Base-by-base conservation (phyloP, 2,113 vertebrate genomes). In the Chrysochloris asiatica region DNA sequence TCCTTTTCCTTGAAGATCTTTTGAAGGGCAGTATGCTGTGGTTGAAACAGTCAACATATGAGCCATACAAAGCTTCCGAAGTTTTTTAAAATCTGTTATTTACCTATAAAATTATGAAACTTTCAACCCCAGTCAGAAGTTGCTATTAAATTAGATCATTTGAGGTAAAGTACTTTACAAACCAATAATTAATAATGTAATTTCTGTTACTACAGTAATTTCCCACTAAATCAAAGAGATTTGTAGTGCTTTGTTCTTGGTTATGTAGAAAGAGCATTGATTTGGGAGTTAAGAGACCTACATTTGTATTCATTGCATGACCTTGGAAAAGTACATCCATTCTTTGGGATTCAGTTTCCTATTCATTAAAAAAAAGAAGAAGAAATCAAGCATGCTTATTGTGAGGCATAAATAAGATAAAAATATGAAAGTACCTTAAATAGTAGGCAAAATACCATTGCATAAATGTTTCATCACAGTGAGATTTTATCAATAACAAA, bases 371-470 rank as follows among this genome's bases (percentile, higher is more conserved):
- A 89, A 83, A 50, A 59, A 33, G 19, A 89, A 83, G 41, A 59
- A 33, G 19, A 36, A 75, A 47, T 21, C 52, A 43, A 73, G 3
- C 38, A 82, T 89, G n/a, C 36, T 82, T 90, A 81, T 69, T 82
- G 19, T 94, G 45, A 94, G 38, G 19, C 86, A 91, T 86, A 92
- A 94, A 43, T 88, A 93, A 89, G 79, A 80, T 22, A 48, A 52
- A 91, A 80, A 71, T 91, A 78, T 63, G 24, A 71, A 89, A 83
- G 86, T 77, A 91, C 36, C 22, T 83, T 24, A 94, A 80, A 50
- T 79, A 48, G 14, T 47, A 93, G 47, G 41, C 56, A 52, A 80
- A 92, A 48, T 89, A 75, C 28, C 69, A 38, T n/a, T n/a, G n/a
- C n/a, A n/a, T 71, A 83, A 67, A 54, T 91, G 3, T 72, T 79